phyloP scores from a whole-genome alignment of 2,888 invertebrate genomes.

The Sepiola atlantica region DNA sequence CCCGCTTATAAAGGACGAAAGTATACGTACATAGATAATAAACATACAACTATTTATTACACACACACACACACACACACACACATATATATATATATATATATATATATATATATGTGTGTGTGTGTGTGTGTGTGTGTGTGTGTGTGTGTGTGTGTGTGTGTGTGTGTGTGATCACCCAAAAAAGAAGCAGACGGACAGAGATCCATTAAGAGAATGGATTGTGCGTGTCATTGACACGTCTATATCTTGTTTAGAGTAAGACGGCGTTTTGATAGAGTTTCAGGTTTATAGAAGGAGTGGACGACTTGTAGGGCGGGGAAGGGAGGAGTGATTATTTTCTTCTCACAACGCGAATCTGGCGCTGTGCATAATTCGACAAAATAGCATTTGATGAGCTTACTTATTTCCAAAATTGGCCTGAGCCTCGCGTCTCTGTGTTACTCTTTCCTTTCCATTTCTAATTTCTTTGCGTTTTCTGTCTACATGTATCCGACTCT shows the following conservation, averaged over 20 bases:
- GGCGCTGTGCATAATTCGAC: constrained; percentile 2
- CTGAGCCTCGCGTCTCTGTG: constrained; percentile 32
- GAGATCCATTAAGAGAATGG: too few species aligned
- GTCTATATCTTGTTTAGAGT: background rate
- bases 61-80: too few species aligned
- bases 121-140: too few species aligned
- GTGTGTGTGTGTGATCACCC: too few species aligned
- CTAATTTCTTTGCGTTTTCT: background rate
- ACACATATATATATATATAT: too few species aligned
- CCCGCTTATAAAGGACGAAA: too few species aligned
- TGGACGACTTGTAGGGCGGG: background rate
- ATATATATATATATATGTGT: too few species aligned
- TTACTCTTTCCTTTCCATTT: background rate
- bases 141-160: too few species aligned
- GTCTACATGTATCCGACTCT: background rate
- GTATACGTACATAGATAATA: too few species aligned
- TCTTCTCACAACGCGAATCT: background rate
- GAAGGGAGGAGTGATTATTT: background rate
- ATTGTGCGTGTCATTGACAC: too few species aligned
- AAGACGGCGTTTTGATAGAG: background rate
- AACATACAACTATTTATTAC: too few species aligned
- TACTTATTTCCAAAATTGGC: background rate
- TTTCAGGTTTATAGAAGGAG: background rate
- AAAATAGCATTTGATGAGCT: background rate
- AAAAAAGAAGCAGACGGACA: too few species aligned